Evolutionary conservation across 1,140 invertebrate species (phyloP).

Genomic region (Anadara kagoshimensis): DNA sequence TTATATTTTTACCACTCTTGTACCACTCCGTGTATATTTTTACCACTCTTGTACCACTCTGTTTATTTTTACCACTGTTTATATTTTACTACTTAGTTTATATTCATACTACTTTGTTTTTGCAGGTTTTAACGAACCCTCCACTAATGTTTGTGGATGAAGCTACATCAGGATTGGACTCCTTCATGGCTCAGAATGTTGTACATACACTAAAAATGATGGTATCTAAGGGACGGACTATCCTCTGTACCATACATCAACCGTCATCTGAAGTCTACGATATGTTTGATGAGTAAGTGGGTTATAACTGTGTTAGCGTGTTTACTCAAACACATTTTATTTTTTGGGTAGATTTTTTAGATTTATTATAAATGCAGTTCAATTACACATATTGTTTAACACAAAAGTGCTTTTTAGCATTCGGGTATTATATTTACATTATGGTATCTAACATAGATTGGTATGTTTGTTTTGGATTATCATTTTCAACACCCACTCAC

Average conservation of each 20-base stretch:
- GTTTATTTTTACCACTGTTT: too few relatives aligned
- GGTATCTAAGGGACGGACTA: constrained; percentile 90
- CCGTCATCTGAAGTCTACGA: constrained; percentile 94
- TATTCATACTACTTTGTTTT: not conserved
- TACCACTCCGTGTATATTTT: too few relatives aligned
- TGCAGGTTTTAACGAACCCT: constrained; percentile 92
- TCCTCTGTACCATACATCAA: constrained; percentile 96
- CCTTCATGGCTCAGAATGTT: constrained; percentile 93
- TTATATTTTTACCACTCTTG: too few relatives aligned
- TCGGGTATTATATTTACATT: too few relatives aligned
- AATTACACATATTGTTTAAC: too few relatives aligned
- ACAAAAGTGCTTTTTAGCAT: too few relatives aligned
- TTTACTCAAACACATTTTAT: not conserved
- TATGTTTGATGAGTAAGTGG: constrained; percentile 81
- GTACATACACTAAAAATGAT: constrained; percentile 81
- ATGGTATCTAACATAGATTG: not conserved
- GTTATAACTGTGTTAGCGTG: not conserved
- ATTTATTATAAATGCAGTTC: too few relatives aligned
- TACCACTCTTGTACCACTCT: too few relatives aligned
- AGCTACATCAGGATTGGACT: constrained; percentile 94
- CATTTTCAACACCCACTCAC: not conserved
- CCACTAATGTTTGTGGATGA: constrained; percentile 98
- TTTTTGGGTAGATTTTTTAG: too few relatives aligned
- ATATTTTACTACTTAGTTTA: too few relatives aligned
- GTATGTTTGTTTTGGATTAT: not conserved